Base-by-base conservation (phyloP, 2,113 vertebrate genomes). In the Nyctibius bracteatus region DNA sequence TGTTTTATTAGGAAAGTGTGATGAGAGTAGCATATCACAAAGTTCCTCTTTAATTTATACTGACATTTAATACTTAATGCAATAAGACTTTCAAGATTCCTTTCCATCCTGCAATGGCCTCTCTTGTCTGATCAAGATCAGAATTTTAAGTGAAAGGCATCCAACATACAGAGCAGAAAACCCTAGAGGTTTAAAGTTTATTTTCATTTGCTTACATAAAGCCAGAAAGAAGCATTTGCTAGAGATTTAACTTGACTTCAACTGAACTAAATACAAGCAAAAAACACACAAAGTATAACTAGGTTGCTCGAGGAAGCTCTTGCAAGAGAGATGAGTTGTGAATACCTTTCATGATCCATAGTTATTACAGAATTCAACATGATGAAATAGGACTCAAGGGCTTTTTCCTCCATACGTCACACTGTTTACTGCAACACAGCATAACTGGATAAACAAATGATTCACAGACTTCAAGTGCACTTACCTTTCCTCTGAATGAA, bases 401-500 rank as follows among this genome's bases (percentile, higher is more conserved):
- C 14, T 91, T 85, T 81, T 86, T 62, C 59, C 71, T 91, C 73
- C 49, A 59, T 27, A n/a, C 3, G 2, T 90, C 65, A 63, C 14
- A 19, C 4, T 41, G 61, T 83, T 72, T 67, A 71, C 35, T 59
- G 61, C 44, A 49, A 25, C 33, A 35, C 27, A 11, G 35, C 31
- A 6, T 23, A 73, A 57, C 43, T 41, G 39, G 25, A 61, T 35
- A 79, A 94, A 79, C 30, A 74, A 62, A 67, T 31, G 52, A 92
- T 58, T 81, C 70, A 89, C 47, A 22, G 14, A 73, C 35, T 57
- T 84, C 37, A 91, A 11, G 30, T 4, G 49, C 21, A 78, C 98
- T 98, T 97, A 99, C 99, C 99, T 99, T 99, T 99, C 88, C 99
- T 98, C 97, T 99, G 99, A 94, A 99, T 98, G 92, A 99, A 99